Evolutionary conservation across 2,113 vertebrate genomes (phyloP).

Genomic region (Riparia riparia): DNA sequence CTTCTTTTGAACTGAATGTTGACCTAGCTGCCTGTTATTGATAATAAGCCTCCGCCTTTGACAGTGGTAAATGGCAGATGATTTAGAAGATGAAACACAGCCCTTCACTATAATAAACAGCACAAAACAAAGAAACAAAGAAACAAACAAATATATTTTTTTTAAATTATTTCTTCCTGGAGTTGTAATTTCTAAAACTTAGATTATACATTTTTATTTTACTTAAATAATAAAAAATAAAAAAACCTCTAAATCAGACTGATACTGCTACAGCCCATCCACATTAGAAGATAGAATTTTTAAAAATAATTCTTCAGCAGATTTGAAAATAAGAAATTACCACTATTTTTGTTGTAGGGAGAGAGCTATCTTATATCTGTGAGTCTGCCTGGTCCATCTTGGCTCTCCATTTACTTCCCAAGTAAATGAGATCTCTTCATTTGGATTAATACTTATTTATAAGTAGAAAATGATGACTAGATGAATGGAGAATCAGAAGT

Average conservation of each 20-base stretch:
- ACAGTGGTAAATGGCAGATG: neutral
- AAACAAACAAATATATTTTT: no score
- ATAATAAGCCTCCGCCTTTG: neutral
- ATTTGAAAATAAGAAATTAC: neutral
- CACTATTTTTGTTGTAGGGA: neutral
- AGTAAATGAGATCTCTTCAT: neutral
- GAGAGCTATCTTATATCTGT: fast-evolving
- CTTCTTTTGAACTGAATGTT: neutral
- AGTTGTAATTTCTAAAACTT: neutral
- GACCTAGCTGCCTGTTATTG: neutral
- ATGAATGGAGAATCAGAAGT: neutral
- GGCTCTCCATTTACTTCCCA: neutral
- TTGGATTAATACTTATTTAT: neutral
- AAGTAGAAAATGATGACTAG: neutral
- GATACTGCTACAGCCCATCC: neutral
- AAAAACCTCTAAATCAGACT: neutral
- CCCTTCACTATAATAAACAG: neutral
- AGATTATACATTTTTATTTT: neutral
- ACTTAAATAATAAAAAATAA: neutral
- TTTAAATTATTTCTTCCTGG: neutral
- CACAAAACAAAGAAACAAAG: neutral
- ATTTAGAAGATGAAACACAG: neutral
- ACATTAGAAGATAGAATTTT: neutral
- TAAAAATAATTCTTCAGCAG: neutral
- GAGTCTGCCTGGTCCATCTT: neutral